Evolutionary conservation across 1,140 invertebrate genomes (phyloP).

Genomic region (Trinorchestia longiramus): DNA sequence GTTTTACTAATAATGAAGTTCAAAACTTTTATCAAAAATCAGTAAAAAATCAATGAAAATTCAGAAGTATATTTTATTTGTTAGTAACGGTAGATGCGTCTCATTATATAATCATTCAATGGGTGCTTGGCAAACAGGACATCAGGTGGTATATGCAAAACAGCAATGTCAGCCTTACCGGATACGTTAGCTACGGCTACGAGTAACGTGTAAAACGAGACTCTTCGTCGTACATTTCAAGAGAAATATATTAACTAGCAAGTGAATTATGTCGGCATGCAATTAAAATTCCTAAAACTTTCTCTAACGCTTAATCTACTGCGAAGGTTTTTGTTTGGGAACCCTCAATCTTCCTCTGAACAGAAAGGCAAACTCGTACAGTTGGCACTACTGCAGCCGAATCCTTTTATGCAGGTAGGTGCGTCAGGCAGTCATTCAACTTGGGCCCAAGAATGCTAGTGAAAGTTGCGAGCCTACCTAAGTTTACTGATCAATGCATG

Average conservation of each 20-base stretch:
- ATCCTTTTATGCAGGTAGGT: constrained; percentile 27
- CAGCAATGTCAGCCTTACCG: background rate
- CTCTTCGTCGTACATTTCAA: background rate
- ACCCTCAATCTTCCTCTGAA: background rate
- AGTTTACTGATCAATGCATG: constrained; percentile 5
- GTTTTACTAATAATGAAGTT: background rate
- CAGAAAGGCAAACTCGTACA: background rate
- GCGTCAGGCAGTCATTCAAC: background rate
- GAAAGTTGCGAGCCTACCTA: constrained; percentile 24
- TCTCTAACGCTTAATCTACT: background rate
- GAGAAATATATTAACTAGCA: background rate
- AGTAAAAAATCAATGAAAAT: background rate
- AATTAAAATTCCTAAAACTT: background rate
- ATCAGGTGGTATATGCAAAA: background rate
- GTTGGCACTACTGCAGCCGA: background rate
- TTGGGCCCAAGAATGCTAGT: constrained; percentile 24
- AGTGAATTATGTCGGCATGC: background rate
- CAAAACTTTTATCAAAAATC: background rate
- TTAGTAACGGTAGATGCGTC: background rate
- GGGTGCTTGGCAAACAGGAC: background rate
- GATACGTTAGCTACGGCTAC: background rate
- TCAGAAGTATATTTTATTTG: background rate
- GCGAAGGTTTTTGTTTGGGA: background rate
- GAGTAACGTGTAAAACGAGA: background rate
- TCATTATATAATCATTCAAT: background rate